These are phyloP conservation scores for Rachycentron canadum DNA, from an alignment of 2,797 vertebrate species.

Conservation along the genomic window DNA sequence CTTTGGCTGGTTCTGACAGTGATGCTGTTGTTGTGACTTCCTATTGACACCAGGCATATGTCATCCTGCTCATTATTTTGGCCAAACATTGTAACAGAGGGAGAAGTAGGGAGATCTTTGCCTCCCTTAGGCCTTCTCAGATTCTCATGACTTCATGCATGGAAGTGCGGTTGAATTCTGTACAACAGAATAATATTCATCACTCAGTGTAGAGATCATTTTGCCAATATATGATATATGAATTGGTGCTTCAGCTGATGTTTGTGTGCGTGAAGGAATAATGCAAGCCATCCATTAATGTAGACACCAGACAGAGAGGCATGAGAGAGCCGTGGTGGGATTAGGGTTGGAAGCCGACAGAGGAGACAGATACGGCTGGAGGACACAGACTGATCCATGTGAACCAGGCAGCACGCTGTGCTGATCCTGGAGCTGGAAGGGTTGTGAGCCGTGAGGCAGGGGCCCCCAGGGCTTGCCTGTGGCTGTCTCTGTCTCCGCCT, in stretches of 20 bases:
- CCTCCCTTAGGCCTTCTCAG: slow-evolving; percentile 47
- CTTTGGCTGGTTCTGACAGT: slow-evolving; percentile 75
- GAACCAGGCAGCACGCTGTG: slow-evolving; percentile 78
- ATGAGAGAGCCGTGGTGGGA: slow-evolving; percentile 71
- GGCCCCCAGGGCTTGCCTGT: slow-evolving; percentile 80
- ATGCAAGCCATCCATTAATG: slow-evolving; percentile 63
- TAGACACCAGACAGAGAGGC: slow-evolving; percentile 61
- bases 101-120: slow-evolving; percentile 23
- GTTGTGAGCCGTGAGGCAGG: slow-evolving; percentile 74
- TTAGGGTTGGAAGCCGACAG: slow-evolving; percentile 76
- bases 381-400: slow-evolving; percentile 80
- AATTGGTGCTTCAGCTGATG: slow-evolving; percentile 36
- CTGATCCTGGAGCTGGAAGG: slow-evolving; percentile 80
- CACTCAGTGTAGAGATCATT: slow-evolving; percentile 29
- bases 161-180: slow-evolving; percentile 38
- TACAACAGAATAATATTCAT: slow-evolving; percentile 35
- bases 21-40: slow-evolving; percentile 77
- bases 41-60: slow-evolving; percentile 80
- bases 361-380: slow-evolving; percentile 80
- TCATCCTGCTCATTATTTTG: slow-evolving; percentile 85
- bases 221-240: slow-evolving; percentile 33
- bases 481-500: slow-evolving; percentile 77
- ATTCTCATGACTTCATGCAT: slow-evolving; percentile 58
- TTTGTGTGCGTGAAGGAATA: slow-evolving; percentile 45
- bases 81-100: slow-evolving; percentile 66